A percentile compares a stretch with the other conserved stretches of the same genome.
phyloP scores from a whole-genome alignment of 2,888 invertebrate genomes.

The Uropetala carovei region DNA sequence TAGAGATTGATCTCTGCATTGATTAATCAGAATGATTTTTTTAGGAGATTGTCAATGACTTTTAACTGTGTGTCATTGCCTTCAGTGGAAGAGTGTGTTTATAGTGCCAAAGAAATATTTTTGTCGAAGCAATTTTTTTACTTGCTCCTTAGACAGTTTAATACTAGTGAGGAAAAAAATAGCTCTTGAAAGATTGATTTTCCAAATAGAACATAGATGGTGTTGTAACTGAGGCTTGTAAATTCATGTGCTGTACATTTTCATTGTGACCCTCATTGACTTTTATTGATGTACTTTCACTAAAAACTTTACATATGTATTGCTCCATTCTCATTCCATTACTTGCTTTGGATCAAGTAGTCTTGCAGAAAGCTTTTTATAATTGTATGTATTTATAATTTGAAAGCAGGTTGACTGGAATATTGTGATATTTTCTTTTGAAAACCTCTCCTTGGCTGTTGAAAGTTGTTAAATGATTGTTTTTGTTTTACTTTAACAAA shows the following conservation, averaged over 20 bases:
- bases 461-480: conserved; percentile 50
- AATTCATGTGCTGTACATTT: neutral
- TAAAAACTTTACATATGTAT: conserved; percentile 38
- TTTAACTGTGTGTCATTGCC: conserved; percentile 15
- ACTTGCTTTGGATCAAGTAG: conserved; percentile 57
- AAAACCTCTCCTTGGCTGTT: conserved; percentile 47
- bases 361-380: conserved; percentile 45
- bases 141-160: neutral
- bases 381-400: conserved; percentile 45
- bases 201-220: conserved; percentile 20
- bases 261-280: conserved; percentile 21
- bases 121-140: conserved; percentile 5
- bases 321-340: conserved; percentile 61
- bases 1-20: neutral
- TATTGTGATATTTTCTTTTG: conserved; percentile 51
- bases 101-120: conserved; percentile 57
- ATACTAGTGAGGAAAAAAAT: conserved; percentile 16
- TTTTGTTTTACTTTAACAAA: conserved; percentile 62
- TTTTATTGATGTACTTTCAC: conserved; percentile 27
- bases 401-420: conserved; percentile 42
- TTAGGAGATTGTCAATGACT: neutral
- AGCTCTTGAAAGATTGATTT: too few relatives aligned
- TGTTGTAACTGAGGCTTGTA: conserved; percentile 34
- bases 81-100: conserved; percentile 36
- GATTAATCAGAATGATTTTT: neutral